Evolutionary conservation across 2,888 invertebrate genomes (phyloP), one percentile per base, ranked within the genome.

Genomic region (Troglohyphantes excavatus): DNA sequence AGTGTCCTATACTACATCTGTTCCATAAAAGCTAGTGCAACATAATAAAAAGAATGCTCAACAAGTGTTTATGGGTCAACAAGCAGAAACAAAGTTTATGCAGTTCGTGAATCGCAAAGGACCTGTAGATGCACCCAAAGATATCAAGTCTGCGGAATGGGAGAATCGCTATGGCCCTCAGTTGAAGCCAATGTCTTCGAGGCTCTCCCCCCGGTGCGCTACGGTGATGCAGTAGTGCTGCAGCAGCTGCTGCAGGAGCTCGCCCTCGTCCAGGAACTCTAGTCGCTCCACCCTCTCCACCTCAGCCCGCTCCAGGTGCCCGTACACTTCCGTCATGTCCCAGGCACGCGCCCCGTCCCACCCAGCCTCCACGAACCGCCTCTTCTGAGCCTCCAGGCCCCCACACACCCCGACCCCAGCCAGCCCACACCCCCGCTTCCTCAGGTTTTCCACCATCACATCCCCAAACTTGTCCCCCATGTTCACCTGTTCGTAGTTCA

Each of bases 391-490:
- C 88, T 97, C 96, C 70, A 97, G 93, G 91, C 95, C 96, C 91
- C 95, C 94, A 93, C 98, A 98, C 86, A 96, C 96, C 86, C 96
- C 95, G 61, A 97, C 96, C 27, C 98, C 98, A 59, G 96, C 96
- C 92, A 98, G 94, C 92, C 95, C 95, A 94, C 98, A 98, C 87
- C 98, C 98, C 91, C 99, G 95, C 91, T 96, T 95, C 91, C 96
- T 95, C 92, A 99, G 95, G 94, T 98, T 98, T 92, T 96, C 96
- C 92, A 97, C 94, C 98, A 98, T 98, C 2, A 98, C 96, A 93
- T 97, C 96, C n/a, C 98, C 98, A 95, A 99, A 99, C 92, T 96
- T 95, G 94, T 99, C 99, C 92, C 95, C 96, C 95, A 99, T 97
- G 93, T 98, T 98, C 91, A 99, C 96, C 96, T 96, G 92, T 39